Evolutionary conservation across 2,797 vertebrate genomes (phyloP), one percentile per base, ranked within the genome.

Genomic region (Myotis myotis): DNA sequence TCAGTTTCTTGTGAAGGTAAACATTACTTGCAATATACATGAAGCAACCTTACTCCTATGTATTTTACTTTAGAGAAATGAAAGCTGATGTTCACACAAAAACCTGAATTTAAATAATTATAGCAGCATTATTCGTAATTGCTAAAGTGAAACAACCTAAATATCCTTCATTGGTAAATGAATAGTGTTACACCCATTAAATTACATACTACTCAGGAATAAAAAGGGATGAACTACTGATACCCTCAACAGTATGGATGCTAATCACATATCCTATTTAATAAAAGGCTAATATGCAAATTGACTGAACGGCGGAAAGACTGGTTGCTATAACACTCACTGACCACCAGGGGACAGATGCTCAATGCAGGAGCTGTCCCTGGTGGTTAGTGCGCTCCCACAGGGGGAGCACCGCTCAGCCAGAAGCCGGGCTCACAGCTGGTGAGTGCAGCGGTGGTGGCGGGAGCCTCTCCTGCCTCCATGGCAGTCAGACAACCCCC

Each of bases 241-340:
- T 83, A 64, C 9, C 49, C 33, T 88, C 7, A 16, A 36, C n/a
- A 70, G 20, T 6, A 12, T 57, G 16, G 62, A n/a, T 36, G 36
- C 12, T 38, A 79, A 83, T 10, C 41, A 51, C 22, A 53, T 62
- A 62, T 6, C 12, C 60, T 30, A 28, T 15, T 62, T 62, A 30
- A 13, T 62, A 30, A 62, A 62, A 62, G 60, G 28, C 60, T 62
- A 62, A 62, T 62, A 15, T 62, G 60, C 57, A 62, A 30, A 62
- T 62, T 25, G 28, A 60, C 25, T 5, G 28, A 62, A 62, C 0
- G 0, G 57, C 0, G 0, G 25, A 62, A 62, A 5, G 4, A 62
- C 25, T 5, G 5, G 12, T 30, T 60, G 57, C 25, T 62, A 62
- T 62, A 12, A 62, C 25, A 25, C 11, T 28, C 57, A 30, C 57